A percentile compares a stretch with the other conserved stretches of the same genome.
These are phyloP conservation scores for Cataglyphis cursor DNA, from an alignment of 2,888 invertebrate species.

Conservation along the genomic window DNA sequence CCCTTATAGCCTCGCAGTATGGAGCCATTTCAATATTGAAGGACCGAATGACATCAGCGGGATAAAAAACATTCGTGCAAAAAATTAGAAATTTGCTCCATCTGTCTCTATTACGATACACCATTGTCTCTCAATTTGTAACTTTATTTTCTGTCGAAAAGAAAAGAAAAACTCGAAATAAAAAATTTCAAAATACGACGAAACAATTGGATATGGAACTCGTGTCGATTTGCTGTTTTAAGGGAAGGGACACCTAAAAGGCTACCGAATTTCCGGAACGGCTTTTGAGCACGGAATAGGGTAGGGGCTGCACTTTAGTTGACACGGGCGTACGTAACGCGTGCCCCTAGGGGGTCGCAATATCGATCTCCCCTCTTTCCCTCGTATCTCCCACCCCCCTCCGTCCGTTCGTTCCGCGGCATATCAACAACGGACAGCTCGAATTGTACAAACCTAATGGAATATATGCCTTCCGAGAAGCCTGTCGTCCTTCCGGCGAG, in stretches of 20 bases:
- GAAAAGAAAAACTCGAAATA: neutral
- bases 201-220: slow-evolving; percentile 8
- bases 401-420: slow-evolving; percentile 43
- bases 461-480: slow-evolving; percentile 46
- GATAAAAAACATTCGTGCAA: neutral
- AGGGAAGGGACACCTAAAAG: slow-evolving; percentile 8
- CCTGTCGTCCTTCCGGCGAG: slow-evolving; percentile 40
- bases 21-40: slow-evolving; percentile 34
- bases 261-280: slow-evolving; percentile 42
- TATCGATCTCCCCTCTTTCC: slow-evolving; percentile 78
- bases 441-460: slow-evolving; percentile 58
- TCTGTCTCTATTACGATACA: neutral
- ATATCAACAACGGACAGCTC: slow-evolving; percentile 67
- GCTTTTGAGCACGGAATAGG: slow-evolving; percentile 28
- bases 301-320: slow-evolving; percentile 69
- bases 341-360: slow-evolving; percentile 80
- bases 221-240: slow-evolving; percentile 16
- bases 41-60: neutral
- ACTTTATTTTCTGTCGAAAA: neutral
- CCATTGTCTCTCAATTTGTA: neutral
- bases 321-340: slow-evolving; percentile 72
- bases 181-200: neutral
- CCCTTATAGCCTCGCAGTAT: neutral
- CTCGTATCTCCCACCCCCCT: slow-evolving; percentile 58
- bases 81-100: slow-evolving; percentile 17